phyloP scores from a whole-genome alignment of 2,888 invertebrate species.

The Pristionchus maxplancki region DNA sequence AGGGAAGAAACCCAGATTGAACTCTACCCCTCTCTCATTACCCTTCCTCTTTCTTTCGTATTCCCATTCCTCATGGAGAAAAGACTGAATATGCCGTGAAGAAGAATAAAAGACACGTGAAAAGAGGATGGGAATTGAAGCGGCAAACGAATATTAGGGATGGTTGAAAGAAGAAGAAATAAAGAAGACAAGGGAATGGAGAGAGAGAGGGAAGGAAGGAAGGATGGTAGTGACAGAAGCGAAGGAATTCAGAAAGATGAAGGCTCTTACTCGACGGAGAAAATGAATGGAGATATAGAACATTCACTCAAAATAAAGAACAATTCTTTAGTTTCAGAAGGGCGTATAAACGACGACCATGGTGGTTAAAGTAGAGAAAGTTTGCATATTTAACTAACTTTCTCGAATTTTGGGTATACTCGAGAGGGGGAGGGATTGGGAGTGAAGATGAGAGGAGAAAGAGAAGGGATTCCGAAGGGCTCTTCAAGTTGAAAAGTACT shows the following conservation, averaged over 20 bases:
- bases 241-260: not conserved
- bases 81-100: not conserved
- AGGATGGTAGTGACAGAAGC: not conserved
- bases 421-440: not conserved
- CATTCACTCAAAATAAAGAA: no score
- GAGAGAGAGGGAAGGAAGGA: not conserved
- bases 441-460: slow-evolving; percentile 22
- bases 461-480: not conserved
- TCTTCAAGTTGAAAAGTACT: slow-evolving; percentile 9
- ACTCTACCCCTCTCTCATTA: not conserved
- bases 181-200: slow-evolving; percentile 10
- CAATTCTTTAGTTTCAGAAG: no score
- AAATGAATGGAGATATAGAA: not conserved
- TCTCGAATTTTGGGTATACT: not conserved
- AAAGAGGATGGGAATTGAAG: slow-evolving; percentile 15
- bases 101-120: not conserved
- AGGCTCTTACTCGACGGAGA: not conserved
- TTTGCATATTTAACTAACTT: not conserved
- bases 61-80: not conserved
- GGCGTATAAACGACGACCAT: not conserved
- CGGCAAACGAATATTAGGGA: slow-evolving; percentile 40
- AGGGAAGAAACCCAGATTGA: not conserved
- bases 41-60: not conserved
- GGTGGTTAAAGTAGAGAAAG: not conserved
- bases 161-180: slow-evolving; percentile 42